Evolutionary conservation across 2,888 invertebrate species (phyloP).

Genomic region (Watsonalla cultraria): DNA sequence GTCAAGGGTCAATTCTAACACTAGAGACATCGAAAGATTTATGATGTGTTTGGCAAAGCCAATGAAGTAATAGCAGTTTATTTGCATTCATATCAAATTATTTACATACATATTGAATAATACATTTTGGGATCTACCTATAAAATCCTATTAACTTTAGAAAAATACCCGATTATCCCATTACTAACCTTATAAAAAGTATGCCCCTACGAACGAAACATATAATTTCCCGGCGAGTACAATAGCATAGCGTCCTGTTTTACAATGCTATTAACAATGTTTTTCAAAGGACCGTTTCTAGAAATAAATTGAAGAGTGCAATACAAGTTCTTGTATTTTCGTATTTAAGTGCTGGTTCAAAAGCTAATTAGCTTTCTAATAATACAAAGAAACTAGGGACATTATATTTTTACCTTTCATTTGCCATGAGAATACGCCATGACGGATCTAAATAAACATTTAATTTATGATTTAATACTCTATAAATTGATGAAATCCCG

Average conservation of each 20-base stretch:
- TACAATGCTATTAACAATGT: neutral
- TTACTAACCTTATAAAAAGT: too few relatives aligned
- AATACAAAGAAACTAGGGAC: neutral
- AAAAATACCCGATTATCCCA: too few relatives aligned
- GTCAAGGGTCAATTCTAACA: conserved; percentile 50
- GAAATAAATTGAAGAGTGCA: neutral
- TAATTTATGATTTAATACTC: too few relatives aligned
- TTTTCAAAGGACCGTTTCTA: neutral
- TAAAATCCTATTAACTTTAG: too few relatives aligned
- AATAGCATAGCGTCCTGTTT: neutral
- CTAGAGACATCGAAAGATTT: neutral
- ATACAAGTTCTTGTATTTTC: conserved; percentile 4
- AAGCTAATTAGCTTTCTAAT: neutral
- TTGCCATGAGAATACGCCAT: neutral
- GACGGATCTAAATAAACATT: too few relatives aligned
- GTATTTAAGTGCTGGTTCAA: neutral
- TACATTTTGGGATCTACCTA: too few relatives aligned
- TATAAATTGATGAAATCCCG: too few relatives aligned
- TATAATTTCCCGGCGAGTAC: neutral
- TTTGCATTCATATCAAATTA: too few relatives aligned
- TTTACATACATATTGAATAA: too few relatives aligned
- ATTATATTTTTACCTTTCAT: neutral
- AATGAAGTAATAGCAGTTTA: too few relatives aligned
- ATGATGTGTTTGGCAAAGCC: too few relatives aligned
- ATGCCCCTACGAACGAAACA: neutral